Evolutionary conservation across 2,113 vertebrate genomes (phyloP), one percentile per base, ranked within the genome.

Genomic region (Syngnathus floridae): DNA sequence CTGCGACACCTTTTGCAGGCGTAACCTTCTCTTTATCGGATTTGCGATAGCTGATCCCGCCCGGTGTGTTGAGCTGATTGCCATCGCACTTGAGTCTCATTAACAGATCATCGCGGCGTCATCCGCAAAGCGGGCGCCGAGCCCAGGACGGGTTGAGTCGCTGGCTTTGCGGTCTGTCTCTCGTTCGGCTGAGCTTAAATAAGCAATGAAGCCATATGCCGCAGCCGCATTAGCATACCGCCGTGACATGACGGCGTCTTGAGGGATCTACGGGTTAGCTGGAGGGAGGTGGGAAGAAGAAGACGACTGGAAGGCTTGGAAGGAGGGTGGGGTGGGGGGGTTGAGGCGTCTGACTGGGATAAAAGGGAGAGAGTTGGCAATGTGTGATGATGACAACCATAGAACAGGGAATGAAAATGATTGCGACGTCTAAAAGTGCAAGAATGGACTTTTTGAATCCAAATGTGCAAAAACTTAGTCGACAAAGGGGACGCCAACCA

Each of bases 131-230:
- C 52, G 65, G 71, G 64, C 77, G 77, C 81, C 80, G 70, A 77
- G 70, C 11, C 19, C 1, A 41, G 21, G 71, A 77, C 74, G 73
- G 1, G 35, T 58, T 4, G 36, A n/a, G 56, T 21, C 59, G 54
- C 9, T 35, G 1, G 54, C 54, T 56, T 56, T 17, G 22, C 38
- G 0, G 12, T 43, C 59, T 43, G 58, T 21, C 58, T 87, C 72
- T 71, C 64, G 73, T 76, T 70, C 73, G 80, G 72, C 67, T 60
- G 66, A 66, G 73, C 72, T 85, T 86, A 86, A 89, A 88, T 88
- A 87, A 85, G 69, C 77, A 80, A 85, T 81, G 78, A 87, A 31
- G 81, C 81, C 86, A 82, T 87, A 76, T 85, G 88, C 81, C 43
- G 66, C 72, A 51, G 40, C 66, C 73, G 80, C 75, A 74, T 82